A percentile compares a stretch with the other conserved stretches of the same genome.
These are phyloP conservation scores for Crypturellus undulatus DNA, from an alignment of 2,113 vertebrate species.

Conservation along the genomic window DNA sequence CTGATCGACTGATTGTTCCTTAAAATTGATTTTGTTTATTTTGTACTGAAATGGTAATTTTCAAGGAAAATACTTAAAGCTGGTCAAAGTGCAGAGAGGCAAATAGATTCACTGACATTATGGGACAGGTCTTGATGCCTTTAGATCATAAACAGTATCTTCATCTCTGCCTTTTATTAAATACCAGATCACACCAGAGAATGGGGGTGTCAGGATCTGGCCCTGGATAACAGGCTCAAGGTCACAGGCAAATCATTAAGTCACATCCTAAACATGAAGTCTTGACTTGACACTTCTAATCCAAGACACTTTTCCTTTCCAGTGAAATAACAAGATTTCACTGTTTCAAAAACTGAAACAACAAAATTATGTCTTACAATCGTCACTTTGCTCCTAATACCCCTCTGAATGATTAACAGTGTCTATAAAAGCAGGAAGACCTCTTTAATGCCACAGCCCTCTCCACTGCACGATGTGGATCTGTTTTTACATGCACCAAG, in stretches of 20 bases:
- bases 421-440: background rate
- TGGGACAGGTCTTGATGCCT: background rate
- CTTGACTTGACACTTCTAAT: constrained; percentile 11
- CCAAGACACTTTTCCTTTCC: background rate
- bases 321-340: background rate
- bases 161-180: background rate
- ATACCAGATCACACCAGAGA: background rate
- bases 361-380: background rate
- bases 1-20: background rate
- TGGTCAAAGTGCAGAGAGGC: background rate
- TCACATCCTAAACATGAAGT: background rate
- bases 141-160: background rate
- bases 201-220: background rate
- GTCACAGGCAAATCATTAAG: constrained; percentile 1
- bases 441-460: background rate
- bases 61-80: background rate
- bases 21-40: background rate
- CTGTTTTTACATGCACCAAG: constrained; percentile 55
- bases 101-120: background rate
- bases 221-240: constrained; percentile 39
- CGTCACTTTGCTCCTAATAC: background rate
- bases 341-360: background rate
- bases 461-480: constrained; percentile 27
- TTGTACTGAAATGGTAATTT: background rate
- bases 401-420: background rate